phyloP scores from a whole-genome alignment of 2,888 invertebrate genomes.

The Hedychridium roseum region DNA sequence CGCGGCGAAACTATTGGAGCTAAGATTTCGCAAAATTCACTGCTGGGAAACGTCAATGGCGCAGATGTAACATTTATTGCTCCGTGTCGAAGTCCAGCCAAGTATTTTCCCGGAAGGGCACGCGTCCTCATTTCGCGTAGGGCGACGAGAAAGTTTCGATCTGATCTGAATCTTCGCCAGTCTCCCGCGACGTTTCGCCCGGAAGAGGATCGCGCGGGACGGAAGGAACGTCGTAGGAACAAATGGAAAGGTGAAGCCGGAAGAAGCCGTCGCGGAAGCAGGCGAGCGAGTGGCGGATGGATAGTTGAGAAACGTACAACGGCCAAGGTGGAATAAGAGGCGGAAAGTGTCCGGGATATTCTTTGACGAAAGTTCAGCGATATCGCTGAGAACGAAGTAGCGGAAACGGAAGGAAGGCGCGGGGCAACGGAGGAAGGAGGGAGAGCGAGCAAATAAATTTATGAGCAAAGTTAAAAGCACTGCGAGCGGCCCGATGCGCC shows the following conservation, averaged over 20 bases:
- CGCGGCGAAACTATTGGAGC: no score
- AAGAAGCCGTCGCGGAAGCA: constrained; percentile 22
- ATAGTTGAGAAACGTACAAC: no score
- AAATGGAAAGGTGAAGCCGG: constrained; percentile 8
- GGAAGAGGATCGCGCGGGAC: neutral
- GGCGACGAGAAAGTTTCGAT: no score
- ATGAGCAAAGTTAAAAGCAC: constrained; percentile 59
- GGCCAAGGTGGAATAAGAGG: constrained; percentile 12
- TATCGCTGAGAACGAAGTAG: constrained; percentile 33
- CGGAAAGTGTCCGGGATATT: constrained; percentile 29
- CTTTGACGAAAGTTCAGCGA: constrained; percentile 56
- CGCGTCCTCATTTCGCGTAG: no score
- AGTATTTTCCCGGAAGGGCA: no score
- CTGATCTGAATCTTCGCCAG: no score
- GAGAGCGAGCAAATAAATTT: constrained; percentile 55
- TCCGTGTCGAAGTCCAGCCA: no score
- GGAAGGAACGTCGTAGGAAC: constrained; percentile 4
- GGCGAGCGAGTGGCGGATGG: constrained; percentile 4
- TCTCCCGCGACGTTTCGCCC: neutral
- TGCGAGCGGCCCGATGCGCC: constrained; percentile 48
- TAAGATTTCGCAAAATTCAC: no score
- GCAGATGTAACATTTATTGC: no score
- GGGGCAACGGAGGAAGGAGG: constrained; percentile 5
- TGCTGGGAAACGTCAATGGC: no score
- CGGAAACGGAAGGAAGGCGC: constrained; percentile 13